Conservation (phyloP, 2,888 invertebrate genomes). For the Drosophila testacea region DNA sequence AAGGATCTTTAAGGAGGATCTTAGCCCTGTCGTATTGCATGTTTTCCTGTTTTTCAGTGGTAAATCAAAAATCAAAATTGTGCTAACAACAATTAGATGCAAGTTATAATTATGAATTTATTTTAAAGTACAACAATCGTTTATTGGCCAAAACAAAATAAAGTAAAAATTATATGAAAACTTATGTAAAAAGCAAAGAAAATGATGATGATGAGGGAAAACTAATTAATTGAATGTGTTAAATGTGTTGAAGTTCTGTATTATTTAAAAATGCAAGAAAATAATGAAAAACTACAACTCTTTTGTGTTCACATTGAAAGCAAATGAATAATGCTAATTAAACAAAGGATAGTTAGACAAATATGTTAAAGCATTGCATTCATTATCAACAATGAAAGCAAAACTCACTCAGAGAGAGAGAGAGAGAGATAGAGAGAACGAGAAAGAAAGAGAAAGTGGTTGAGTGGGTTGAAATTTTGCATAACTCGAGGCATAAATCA, state of each 20-base stretch:
- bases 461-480: conserved; percentile 50
- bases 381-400: conserved; percentile 64
- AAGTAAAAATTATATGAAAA: conserved; percentile 8
- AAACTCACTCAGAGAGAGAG: conserved; percentile 26
- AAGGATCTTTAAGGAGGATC: background rate
- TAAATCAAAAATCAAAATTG: conserved; percentile 71
- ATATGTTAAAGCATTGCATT: conserved; percentile 78
- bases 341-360: conserved; percentile 75
- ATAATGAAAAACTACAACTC: conserved; percentile 38
- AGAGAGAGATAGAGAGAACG: conserved; percentile 1
- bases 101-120: conserved; percentile 75
- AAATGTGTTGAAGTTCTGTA: conserved; percentile 51
- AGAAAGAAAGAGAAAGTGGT: background rate
- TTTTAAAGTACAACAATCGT: conserved; percentile 64
- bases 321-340: conserved; percentile 61
- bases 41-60: conserved; percentile 49
- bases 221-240: conserved; percentile 40
- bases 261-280: conserved; percentile 32
- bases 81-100: conserved; percentile 67
- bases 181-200: conserved; percentile 20
- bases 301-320: conserved; percentile 75
- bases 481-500: conserved; percentile 73
- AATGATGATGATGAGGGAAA: conserved; percentile 11
- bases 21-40: conserved; percentile 24
- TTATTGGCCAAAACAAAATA: conserved; percentile 71